A percentile compares a stretch with the other conserved stretches of the same genome.
These are phyloP conservation scores for Tachystola acroxantha DNA, from an alignment of 2,888 invertebrate genomes.

Conservation along the genomic window DNA sequence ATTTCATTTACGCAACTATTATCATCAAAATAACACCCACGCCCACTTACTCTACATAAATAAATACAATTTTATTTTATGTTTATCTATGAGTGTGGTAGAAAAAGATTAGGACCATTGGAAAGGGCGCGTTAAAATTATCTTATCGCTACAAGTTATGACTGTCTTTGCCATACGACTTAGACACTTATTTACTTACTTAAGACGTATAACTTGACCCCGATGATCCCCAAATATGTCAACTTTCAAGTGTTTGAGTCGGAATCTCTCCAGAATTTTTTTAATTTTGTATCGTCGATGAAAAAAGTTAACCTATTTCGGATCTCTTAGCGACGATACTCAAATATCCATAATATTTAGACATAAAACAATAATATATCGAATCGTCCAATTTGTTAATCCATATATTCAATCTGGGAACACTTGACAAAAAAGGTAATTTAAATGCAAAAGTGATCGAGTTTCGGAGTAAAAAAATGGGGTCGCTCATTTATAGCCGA, in stretches of 20 bases:
- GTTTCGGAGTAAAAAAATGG: conserved; percentile 30
- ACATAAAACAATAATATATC: too few species aligned
- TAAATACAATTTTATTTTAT: too few species aligned
- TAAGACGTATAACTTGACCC: too few species aligned
- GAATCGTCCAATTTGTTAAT: too few species aligned
- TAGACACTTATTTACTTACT: background rate
- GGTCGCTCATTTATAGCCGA: conserved; percentile 59
- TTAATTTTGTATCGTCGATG: conserved; percentile 26
- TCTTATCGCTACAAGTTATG: background rate
- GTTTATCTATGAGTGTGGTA: too few species aligned
- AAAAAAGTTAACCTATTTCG: conserved; percentile 48
- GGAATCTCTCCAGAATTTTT: background rate
- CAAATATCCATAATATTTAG: too few species aligned
- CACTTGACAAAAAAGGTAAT: too few species aligned
- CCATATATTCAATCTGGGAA: too few species aligned
- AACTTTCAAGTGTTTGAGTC: conserved; percentile 4
- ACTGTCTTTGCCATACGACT: background rate
- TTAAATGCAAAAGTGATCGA: conserved; percentile 21
- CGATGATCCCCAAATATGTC: background rate
- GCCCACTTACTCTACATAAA: too few species aligned
- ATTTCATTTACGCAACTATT: background rate
- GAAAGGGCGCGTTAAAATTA: too few species aligned
- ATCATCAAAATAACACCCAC: too few species aligned
- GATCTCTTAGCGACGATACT: background rate
- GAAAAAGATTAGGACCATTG: too few species aligned